These are phyloP conservation scores for Catagonus wagneri DNA, from an alignment of 2,113 vertebrate species.

Conservation along the genomic window DNA sequence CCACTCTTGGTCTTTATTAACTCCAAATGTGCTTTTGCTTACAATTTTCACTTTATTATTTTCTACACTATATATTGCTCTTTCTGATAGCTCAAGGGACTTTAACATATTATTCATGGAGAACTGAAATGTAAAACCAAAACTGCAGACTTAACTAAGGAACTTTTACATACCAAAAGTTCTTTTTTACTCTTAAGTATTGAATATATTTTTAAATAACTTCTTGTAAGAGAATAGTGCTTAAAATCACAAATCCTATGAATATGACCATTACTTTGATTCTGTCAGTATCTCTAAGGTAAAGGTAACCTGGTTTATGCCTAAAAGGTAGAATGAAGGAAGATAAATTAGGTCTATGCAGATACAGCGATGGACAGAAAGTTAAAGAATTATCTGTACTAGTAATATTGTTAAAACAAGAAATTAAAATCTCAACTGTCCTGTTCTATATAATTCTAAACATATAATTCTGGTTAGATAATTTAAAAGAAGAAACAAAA, in stretches of 20 bases:
- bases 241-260: neutral
- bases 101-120: conserved; percentile 1
- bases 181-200: neutral
- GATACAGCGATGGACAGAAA: neutral
- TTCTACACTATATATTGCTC: conserved; percentile 33
- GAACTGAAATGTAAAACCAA: neutral
- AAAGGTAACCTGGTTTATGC: neutral
- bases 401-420: neutral
- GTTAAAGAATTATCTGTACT: neutral
- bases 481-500: neutral
- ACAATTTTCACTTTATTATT: conserved; percentile 55
- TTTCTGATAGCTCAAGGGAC: neutral
- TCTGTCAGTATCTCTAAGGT: neutral
- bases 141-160: neutral
- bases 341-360: neutral
- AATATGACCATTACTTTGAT: neutral
- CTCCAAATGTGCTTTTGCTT: conserved; percentile 48
- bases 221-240: neutral
- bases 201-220: neutral
- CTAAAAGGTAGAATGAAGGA: neutral
- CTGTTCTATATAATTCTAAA: neutral
- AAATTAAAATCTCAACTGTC: conserved; percentile 41
- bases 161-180: neutral
- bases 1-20: conserved; percentile 24
- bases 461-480: neutral